Conservation (phyloP, 2,888 invertebrate species). For the Coelopa pilipes region DNA sequence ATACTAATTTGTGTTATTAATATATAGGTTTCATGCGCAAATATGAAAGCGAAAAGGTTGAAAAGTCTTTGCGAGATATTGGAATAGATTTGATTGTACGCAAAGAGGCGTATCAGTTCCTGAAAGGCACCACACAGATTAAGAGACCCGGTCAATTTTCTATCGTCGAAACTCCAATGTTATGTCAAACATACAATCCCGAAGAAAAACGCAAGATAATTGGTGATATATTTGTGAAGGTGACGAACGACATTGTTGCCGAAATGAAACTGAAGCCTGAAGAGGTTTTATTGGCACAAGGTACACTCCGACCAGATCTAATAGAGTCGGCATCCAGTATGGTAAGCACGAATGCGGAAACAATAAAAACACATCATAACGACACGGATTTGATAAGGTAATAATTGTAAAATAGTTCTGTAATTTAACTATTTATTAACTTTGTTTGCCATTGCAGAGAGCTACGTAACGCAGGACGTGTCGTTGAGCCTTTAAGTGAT, state of each 20-base stretch:
- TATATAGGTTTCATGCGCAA: conserved; percentile 87
- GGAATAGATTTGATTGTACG: conserved; percentile 85
- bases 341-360: conserved; percentile 89
- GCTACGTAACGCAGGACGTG: conserved; percentile 79
- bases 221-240: conserved; percentile 97
- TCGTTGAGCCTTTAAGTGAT: conserved; percentile 97
- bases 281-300: conserved; percentile 93
- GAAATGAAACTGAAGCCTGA: conserved; percentile 91
- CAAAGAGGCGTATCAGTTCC: conserved; percentile 78
- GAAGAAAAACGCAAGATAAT: conserved; percentile 99
- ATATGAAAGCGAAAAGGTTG: conserved; percentile 90
- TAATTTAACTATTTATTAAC: conserved; percentile 2
- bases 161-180: conserved; percentile 77
- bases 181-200: conserved; percentile 88
- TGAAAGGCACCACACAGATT: conserved; percentile 85
- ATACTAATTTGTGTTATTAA: conserved; percentile 19
- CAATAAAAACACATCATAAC: conserved; percentile 99
- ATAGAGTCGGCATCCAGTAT: conserved; percentile 95
- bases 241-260: conserved; percentile 89
- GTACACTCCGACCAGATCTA: conserved; percentile 95
- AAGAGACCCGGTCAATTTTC: conserved; percentile 72
- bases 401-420: conserved; percentile 38
- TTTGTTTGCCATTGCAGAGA: conserved; percentile 66
- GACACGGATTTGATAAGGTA: conserved; percentile 92
- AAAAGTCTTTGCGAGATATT: conserved; percentile 81